Conservation (phyloP, 2,797 vertebrate genomes). For the Hoplostethus mediterraneus region DNA sequence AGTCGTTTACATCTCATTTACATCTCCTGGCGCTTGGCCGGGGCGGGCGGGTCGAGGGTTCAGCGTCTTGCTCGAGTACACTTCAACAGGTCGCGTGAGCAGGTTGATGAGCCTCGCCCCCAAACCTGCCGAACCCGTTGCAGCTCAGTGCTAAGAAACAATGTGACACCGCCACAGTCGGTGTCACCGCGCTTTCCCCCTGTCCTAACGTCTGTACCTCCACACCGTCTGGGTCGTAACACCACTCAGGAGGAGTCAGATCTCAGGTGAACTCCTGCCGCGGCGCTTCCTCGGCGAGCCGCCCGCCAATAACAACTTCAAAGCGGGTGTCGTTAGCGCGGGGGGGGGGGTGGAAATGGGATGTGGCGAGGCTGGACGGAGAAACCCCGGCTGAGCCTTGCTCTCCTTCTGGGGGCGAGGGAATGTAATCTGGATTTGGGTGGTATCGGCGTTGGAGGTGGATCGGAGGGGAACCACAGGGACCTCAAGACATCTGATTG, state of each 20-base stretch:
- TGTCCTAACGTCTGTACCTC: not conserved
- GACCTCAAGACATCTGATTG: conserved; percentile 54
- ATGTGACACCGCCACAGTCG: too few species aligned
- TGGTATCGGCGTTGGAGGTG: conserved; percentile 6
- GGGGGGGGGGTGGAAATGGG: conserved; percentile 28
- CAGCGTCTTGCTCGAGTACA: conserved; percentile 30
- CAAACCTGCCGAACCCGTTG: too few species aligned
- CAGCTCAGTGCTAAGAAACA: too few species aligned
- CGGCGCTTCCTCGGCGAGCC: conserved; percentile 34
- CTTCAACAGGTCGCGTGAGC: conserved; percentile 25
- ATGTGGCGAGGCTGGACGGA: not conserved
- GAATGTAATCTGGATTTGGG: conserved; percentile 28
- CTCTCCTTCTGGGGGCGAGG: not conserved
- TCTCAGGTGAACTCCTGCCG: conserved; percentile 19
- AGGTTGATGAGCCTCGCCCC: too few species aligned
- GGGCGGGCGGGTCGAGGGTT: conserved; percentile 13
- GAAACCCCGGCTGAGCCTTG: not conserved
- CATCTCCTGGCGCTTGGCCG: conserved; percentile 49
- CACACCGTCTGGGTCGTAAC: conserved; percentile 4
- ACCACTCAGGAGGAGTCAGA: not conserved
- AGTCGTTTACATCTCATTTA: conserved; percentile 61
- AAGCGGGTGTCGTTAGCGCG: conserved; percentile 34
- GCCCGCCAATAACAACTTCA: conserved; percentile 44
- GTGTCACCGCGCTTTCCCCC: too few species aligned
- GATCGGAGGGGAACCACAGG: conserved; percentile 23